Conservation (phyloP, 2,888 invertebrate species). For the Ectemnius cavifrons region DNA sequence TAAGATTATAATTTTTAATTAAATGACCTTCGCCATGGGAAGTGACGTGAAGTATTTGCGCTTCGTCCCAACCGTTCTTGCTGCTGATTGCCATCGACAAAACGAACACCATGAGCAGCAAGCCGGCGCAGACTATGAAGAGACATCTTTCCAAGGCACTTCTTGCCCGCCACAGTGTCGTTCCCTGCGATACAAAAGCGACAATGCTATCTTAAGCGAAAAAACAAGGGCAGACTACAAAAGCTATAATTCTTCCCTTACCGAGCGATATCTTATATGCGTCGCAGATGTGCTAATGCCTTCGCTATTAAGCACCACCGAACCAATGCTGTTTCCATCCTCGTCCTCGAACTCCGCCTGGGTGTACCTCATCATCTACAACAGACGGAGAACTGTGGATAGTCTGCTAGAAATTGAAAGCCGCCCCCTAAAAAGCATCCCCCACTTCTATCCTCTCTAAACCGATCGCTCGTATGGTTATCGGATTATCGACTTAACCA, state of each 20-base stretch:
- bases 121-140: constrained; percentile 80
- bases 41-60: constrained; percentile 71
- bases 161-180: constrained; percentile 87
- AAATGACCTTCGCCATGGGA: constrained; percentile 68
- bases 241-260: constrained; percentile 73
- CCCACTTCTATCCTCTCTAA: neutral
- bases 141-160: constrained; percentile 86
- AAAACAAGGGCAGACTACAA: too few species aligned
- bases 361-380: constrained; percentile 92
- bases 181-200: constrained; percentile 80
- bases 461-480: neutral
- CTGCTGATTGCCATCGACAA: constrained; percentile 81
- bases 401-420: too few species aligned
- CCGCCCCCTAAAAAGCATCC: neutral
- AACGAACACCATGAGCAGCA: constrained; percentile 82
- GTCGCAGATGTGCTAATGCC: constrained; percentile 88
- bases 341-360: constrained; percentile 92
- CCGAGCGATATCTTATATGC: constrained; percentile 90
- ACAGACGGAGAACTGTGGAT: neutral
- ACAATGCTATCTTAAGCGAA: too few species aligned
- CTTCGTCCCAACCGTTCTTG: constrained; percentile 71
- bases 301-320: constrained; percentile 88
- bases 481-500: constrained; percentile 2
- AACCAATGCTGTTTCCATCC: constrained; percentile 89
- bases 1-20: constrained; percentile 4